A percentile compares a stretch with the other conserved stretches of the same genome.
Conservation (phyloP, 2,113 vertebrate genomes). For the Carlito syrichta region DNA sequence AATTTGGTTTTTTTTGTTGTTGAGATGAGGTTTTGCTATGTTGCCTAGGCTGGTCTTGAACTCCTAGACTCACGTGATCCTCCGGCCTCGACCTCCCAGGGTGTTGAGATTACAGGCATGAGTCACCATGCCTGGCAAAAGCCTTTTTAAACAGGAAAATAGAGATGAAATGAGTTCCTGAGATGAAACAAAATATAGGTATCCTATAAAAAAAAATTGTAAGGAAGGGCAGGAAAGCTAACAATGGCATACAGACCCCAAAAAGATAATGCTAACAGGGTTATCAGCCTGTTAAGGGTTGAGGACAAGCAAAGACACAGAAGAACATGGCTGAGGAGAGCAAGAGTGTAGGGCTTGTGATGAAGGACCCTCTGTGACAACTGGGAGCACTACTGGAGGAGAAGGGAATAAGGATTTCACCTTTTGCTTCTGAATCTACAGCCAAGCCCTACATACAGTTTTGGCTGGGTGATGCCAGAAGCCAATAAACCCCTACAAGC, state of each 20-base stretch:
- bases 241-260: rapidly evolving
- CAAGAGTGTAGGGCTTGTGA: rapidly evolving
- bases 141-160: neutral
- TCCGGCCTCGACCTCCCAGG: too few species aligned
- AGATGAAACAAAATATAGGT: neutral
- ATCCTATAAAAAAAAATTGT: neutral
- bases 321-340: rapidly evolving
- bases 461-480: neutral
- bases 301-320: neutral
- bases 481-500: rapidly evolving
- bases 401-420: neutral
- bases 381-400: rapidly evolving
- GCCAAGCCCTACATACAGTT: rapidly evolving
- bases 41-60: too few species aligned
- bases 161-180: neutral
- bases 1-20: too few species aligned
- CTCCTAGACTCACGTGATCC: too few species aligned
- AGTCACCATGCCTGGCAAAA: too few species aligned
- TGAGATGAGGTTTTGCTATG: too few species aligned
- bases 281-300: neutral
- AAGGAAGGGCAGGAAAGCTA: neutral
- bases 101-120: too few species aligned
- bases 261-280: neutral
- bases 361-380: neutral
- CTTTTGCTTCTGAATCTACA: neutral